Evolutionary conservation across 2,888 invertebrate species (phyloP).

Genomic region (Coleophora deauratella): DNA sequence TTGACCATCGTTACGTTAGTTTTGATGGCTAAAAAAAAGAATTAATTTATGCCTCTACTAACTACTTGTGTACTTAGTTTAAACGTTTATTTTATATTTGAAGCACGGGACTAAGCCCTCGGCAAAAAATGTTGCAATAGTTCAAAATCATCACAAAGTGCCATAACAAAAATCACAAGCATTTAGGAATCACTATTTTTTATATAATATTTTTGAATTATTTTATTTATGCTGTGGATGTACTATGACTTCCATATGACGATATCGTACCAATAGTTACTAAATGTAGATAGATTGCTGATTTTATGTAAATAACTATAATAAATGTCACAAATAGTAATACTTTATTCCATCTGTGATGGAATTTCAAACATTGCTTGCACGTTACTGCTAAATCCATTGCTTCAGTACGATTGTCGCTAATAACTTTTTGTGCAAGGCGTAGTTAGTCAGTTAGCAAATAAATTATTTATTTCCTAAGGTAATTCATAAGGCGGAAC

Average conservation of each 20-base stretch:
- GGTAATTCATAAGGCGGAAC: slow-evolving; percentile 22
- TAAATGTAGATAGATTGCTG: slow-evolving; percentile 28
- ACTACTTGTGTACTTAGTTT: too few relatives aligned
- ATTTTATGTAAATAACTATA: slow-evolving; percentile 22
- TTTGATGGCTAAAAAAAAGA: too few relatives aligned
- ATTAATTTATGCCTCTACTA: too few relatives aligned
- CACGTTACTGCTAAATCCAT: too few relatives aligned
- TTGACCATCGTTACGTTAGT: too few relatives aligned
- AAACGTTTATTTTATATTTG: too few relatives aligned
- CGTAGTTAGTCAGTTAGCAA: slow-evolving; percentile 23
- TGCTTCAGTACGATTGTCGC: too few relatives aligned
- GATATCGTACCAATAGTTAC: slow-evolving; percentile 7
- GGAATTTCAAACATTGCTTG: slow-evolving; percentile 13
- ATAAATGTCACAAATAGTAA: slow-evolving; percentile 32
- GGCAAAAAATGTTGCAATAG: slow-evolving; percentile 6
- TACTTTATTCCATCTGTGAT: slow-evolving; percentile 42
- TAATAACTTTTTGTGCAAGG: slow-evolving; percentile 8
- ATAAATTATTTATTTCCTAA: slow-evolving; percentile 51
- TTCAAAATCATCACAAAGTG: slow-evolving; percentile 7
- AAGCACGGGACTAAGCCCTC: neutral
- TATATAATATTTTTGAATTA: neutral
- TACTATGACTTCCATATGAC: neutral
- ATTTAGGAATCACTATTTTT: neutral
- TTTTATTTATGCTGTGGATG: neutral
- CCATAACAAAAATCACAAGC: slow-evolving; percentile 6